Evolutionary conservation across 2,797 vertebrate species (phyloP).

Genomic region (Acanthurus lineatus): DNA sequence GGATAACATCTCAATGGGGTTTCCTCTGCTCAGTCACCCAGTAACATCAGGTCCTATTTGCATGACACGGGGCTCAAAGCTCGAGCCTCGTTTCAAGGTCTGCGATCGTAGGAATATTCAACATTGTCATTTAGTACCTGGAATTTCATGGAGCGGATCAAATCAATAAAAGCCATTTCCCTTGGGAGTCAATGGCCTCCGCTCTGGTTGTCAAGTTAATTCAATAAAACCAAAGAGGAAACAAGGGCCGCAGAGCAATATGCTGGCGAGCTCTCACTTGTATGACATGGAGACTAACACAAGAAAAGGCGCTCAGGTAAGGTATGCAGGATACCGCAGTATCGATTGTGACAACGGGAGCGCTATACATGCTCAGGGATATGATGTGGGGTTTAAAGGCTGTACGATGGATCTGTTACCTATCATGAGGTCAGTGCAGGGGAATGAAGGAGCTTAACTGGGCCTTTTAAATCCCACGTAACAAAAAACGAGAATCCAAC

Average conservation of each 20-base stretch:
- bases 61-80: constrained; percentile 55
- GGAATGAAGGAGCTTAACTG: constrained; percentile 68
- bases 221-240: constrained; percentile 59
- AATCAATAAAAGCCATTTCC: constrained; percentile 73
- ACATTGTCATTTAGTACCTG: constrained; percentile 66
- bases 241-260: constrained; percentile 26
- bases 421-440: constrained; percentile 66
- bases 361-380: constrained; percentile 26
- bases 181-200: constrained; percentile 51
- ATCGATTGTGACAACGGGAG: constrained; percentile 39
- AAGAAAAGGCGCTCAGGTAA: constrained; percentile 24
- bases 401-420: constrained; percentile 46
- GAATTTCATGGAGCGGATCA: constrained; percentile 58
- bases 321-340: constrained; percentile 23
- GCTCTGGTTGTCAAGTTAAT: constrained; percentile 60
- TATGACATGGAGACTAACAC: constrained; percentile 5
- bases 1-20: constrained; percentile 64
- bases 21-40: constrained; percentile 68
- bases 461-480: constrained; percentile 62
- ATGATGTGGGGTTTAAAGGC: constrained; percentile 26
- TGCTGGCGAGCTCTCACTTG: constrained; percentile 25
- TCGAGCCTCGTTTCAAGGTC: constrained; percentile 21
- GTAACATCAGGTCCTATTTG: constrained; percentile 66
- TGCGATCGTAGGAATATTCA: constrained; percentile 38
- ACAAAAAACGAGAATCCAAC: constrained; percentile 62